Percentiles rank a stretch among this genome's conserved stretches.
Evolutionary conservation across 2,797 vertebrate species (phyloP).

Genomic region (Chlorospingus semifuscus): DNA sequence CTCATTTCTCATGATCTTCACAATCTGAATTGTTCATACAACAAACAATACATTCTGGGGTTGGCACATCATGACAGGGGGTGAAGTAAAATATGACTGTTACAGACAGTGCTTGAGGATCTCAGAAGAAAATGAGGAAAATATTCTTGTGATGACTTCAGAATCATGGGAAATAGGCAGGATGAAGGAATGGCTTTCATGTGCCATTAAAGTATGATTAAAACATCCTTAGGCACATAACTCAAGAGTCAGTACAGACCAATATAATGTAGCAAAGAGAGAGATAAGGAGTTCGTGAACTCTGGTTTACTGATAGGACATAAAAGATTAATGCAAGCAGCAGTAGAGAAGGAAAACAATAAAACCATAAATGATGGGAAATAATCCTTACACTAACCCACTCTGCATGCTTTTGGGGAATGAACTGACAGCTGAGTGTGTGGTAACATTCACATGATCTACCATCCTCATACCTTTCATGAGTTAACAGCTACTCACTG

Average conservation of each 20-base stretch:
- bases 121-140: neutral
- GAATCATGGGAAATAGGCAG: slow-evolving; percentile 11
- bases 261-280: neutral
- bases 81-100: neutral
- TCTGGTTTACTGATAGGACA: neutral
- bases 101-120: neutral
- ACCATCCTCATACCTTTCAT: neutral
- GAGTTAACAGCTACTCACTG: neutral
- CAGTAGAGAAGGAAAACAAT: neutral
- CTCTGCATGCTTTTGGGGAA: neutral
- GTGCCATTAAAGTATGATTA: neutral
- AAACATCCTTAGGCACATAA: slow-evolving; percentile 4
- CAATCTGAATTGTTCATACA: neutral
- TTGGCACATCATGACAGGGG: neutral
- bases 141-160: neutral
- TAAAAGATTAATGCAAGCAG: neutral
- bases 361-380: neutral
- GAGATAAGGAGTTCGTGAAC: neutral
- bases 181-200: slow-evolving; percentile 22
- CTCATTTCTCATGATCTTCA: neutral
- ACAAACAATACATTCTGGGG: neutral
- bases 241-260: neutral
- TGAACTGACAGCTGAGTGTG: neutral
- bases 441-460: neutral
- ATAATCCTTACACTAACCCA: neutral